Percentiles rank a stretch among this genome's conserved stretches.
Conservation (phyloP, 2,113 vertebrate genomes). For the Limnothrissa miodon region DNA sequence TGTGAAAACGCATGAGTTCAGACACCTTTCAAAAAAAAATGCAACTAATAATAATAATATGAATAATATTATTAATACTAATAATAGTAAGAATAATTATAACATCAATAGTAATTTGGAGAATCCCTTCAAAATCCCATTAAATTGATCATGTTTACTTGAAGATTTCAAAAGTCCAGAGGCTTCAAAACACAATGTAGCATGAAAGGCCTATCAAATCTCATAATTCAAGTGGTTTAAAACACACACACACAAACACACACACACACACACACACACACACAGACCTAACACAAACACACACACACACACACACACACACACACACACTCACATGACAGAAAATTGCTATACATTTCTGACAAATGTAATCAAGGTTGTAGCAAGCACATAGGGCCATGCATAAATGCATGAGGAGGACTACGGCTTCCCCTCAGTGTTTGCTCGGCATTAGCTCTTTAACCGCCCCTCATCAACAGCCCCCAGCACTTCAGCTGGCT, state of each 20-base stretch:
- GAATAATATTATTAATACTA: neutral
- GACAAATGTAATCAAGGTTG: conserved; percentile 14
- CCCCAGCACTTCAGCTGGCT: neutral
- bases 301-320: conserved; percentile 28
- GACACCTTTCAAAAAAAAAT: neutral
- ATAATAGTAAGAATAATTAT: neutral
- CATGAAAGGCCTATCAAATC: neutral
- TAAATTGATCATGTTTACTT: neutral
- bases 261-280: conserved; percentile 31
- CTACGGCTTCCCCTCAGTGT: neutral
- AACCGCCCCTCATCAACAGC: conserved; percentile 8
- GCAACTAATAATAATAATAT: neutral
- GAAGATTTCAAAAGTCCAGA: neutral
- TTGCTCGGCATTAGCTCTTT: conserved; percentile 5
- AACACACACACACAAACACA: conserved; percentile 34
- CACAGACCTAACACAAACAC: neutral
- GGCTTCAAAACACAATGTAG: neutral
- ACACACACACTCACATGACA: neutral
- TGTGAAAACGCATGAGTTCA: neutral
- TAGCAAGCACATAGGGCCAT: neutral
- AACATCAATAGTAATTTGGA: neutral
- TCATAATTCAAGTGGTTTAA: neutral
- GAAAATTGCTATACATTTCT: conserved; percentile 11
- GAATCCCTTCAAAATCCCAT: neutral
- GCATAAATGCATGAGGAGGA: conserved; percentile 12